Evolutionary conservation across 2,797 vertebrate genomes (phyloP).

Genomic region (Balearica regulorum): DNA sequence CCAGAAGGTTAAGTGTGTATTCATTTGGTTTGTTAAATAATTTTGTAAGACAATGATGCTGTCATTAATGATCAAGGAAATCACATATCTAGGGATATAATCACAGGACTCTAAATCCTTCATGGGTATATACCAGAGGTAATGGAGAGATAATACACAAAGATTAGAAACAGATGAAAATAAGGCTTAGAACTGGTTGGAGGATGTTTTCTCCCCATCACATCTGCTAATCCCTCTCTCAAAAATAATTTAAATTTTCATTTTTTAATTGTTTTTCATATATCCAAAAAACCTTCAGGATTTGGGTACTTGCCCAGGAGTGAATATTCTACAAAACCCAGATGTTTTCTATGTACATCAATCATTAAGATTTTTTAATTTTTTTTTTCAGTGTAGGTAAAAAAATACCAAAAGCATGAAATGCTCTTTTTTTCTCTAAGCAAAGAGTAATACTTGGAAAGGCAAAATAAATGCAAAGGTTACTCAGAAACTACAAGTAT

Average conservation of each 20-base stretch:
- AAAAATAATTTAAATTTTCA: neutral
- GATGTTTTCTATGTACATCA: neutral
- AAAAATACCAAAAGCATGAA: fast-evolving
- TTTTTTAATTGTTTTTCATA: neutral
- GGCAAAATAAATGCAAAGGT: neutral
- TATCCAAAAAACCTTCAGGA: neutral
- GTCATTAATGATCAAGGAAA: neutral
- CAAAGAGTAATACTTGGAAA: neutral
- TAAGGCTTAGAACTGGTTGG: neutral
- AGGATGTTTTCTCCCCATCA: neutral
- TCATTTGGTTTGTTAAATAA: neutral
- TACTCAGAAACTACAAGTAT: neutral
- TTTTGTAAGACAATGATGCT: neutral
- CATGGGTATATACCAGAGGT: neutral
- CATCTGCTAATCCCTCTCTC: neutral
- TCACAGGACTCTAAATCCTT: neutral
- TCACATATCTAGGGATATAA: neutral
- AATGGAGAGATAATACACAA: neutral
- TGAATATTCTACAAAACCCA: neutral
- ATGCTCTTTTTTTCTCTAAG: neutral
- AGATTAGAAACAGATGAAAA: neutral
- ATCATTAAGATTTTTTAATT: neutral
- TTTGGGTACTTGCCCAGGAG: neutral
- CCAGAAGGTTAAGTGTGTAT: neutral
- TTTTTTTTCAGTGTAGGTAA: neutral